Evolutionary conservation across 2,888 invertebrate species (phyloP), one percentile per base, ranked within the genome.

Genomic region (Polymixis flavicincta): DNA sequence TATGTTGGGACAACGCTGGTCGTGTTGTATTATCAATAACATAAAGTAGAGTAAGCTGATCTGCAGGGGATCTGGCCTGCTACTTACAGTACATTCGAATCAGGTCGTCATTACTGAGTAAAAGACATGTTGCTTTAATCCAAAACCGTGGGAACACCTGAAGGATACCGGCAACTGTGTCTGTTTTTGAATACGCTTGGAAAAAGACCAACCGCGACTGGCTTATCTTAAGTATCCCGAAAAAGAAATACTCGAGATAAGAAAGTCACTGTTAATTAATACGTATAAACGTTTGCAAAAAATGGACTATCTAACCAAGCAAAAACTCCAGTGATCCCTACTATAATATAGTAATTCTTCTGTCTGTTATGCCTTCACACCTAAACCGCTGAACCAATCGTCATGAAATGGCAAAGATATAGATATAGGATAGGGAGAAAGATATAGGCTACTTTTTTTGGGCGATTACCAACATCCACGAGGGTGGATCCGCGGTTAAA

Each of bases 11-110:
- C 82, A 74, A 78, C 78, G 86, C 83, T 78, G 87, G 87, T 86
- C 89, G 89, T 91, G 90, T 90, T 85, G 86, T 84, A 87, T 91
- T 92, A 90, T 91, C 90, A 91, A 89, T 90, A 90, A 89, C 88
- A 89, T 90, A 90, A 91, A 89, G 54, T 85, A 88, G 84, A 78
- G 86, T 88, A 87, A 88, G 85, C 89, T 87, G 90, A 89, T 90
- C 85, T 77, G 75, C 70, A 70, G 69, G 69, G 69, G 73, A 78
- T 63, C 70, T 71, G 48, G 59, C 25, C 57, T 17, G 66, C 68
- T 76, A 60, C 45, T 73, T 61, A 71, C 32, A 59, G 55, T 75
- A 42, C 28, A 50, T 45, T 60, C 52, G 59, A 69, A 75, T 42
- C 45, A 69, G 42, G 60, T 72, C 70, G n/a, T 74, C 66, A 54